phyloP scores from a whole-genome alignment of 2,888 invertebrate species.

The Perithous albicinctus region DNA sequence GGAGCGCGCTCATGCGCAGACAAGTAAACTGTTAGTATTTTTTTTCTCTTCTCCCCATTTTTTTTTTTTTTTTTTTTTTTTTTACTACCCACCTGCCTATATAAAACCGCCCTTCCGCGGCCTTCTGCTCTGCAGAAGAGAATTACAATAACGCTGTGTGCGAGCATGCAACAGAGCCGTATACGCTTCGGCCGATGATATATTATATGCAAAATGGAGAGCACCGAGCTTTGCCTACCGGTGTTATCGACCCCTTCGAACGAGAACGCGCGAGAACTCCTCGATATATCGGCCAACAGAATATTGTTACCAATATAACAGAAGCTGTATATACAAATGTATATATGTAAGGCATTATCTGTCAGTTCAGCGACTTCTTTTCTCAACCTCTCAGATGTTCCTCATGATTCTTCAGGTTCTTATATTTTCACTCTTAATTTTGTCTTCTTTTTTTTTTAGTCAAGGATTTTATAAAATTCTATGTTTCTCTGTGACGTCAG shows the following conservation, averaged over 20 bases:
- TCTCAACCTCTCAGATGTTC: too few species aligned
- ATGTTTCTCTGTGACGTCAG: too few species aligned
- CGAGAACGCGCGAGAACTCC: constrained; percentile 48
- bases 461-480: too few species aligned
- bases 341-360: too few species aligned
- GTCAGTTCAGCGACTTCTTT: too few species aligned
- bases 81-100: constrained; percentile 32
- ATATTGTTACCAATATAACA: constrained; percentile 35
- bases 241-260: constrained; percentile 60
- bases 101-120: constrained; percentile 19
- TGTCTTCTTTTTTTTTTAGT: too few species aligned
- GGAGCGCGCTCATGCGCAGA: constrained; percentile 12
- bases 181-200: constrained; percentile 11
- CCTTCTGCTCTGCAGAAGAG: constrained; percentile 7
- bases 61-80: too few species aligned
- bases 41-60: too few species aligned
- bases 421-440: too few species aligned
- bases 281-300: constrained; percentile 32
- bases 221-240: constrained; percentile 31
- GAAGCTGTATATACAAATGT: too few species aligned
- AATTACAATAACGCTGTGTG: constrained; percentile 39
- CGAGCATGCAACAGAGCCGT: constrained; percentile 20
- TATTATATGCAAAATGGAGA: constrained; percentile 55
- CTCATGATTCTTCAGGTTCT: too few species aligned
- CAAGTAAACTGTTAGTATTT: neutral